Evolutionary conservation across 2,888 invertebrate genomes (phyloP).

Genomic region (Chaetoderma sp.): DNA sequence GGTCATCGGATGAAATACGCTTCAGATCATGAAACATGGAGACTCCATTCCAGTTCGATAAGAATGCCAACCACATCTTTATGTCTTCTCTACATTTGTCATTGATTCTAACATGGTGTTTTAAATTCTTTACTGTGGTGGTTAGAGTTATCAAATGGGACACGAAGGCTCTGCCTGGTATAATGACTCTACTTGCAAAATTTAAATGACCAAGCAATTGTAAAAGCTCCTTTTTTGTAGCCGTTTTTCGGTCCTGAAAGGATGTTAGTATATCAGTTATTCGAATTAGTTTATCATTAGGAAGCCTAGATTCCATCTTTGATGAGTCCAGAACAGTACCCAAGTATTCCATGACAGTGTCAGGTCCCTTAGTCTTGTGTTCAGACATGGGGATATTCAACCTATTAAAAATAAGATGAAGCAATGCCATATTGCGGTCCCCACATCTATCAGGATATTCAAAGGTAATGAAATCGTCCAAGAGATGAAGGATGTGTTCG

Average conservation of each 20-base stretch:
- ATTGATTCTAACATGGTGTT: conserved; percentile 20
- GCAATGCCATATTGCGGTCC: conserved; percentile 9
- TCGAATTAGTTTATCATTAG: conserved; percentile 17
- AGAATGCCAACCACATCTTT: conserved; percentile 20
- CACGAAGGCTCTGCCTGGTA: conserved; percentile 31
- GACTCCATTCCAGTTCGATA: conserved; percentile 19
- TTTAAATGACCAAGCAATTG: conserved; percentile 26
- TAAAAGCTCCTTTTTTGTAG: conserved; percentile 27
- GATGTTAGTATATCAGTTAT: conserved; percentile 13
- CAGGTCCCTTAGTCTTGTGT: conserved; percentile 28
- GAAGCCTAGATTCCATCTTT: conserved; percentile 27
- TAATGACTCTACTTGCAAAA: conserved; percentile 25
- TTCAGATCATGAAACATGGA: neutral
- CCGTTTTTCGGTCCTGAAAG: conserved; percentile 11
- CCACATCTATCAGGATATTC: conserved; percentile 7
- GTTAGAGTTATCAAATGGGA: conserved; percentile 25
- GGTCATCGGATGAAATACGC: too few species aligned
- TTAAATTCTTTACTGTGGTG: conserved; percentile 9
- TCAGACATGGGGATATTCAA: conserved; percentile 23
- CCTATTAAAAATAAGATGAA: conserved; percentile 9
- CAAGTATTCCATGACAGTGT: conserved; percentile 27
- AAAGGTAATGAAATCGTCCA: conserved; percentile 26
- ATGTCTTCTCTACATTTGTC: conserved; percentile 23
- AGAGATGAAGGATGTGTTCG: conserved; percentile 10
- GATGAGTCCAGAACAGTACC: conserved; percentile 27